Percentiles rank a stretch among this genome's conserved stretches.
Conservation (phyloP, 1,140 invertebrate species). For the Sarcophaga bullata region DNA sequence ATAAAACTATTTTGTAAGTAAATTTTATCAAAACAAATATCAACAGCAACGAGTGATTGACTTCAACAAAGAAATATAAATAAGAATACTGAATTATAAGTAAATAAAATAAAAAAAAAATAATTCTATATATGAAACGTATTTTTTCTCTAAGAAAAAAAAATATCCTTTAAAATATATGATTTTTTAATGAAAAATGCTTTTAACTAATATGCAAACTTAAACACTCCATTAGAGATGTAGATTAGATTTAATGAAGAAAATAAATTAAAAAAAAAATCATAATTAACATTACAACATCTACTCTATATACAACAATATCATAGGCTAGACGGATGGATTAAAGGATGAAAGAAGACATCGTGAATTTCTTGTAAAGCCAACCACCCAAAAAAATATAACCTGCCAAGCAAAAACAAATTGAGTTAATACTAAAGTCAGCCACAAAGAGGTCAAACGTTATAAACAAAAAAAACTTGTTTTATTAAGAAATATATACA, state of each 20-base stretch:
- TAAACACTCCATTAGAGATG: conserved; percentile 37
- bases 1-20: conserved; percentile 34
- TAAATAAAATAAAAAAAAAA: conserved; percentile 19
- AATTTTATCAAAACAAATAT: conserved; percentile 27
- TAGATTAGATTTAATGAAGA: conserved; percentile 7
- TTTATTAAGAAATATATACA: conserved; percentile 16
- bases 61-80: neutral
- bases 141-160: conserved; percentile 29
- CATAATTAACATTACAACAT: conserved; percentile 5
- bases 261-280: neutral
- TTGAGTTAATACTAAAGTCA: conserved; percentile 6
- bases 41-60: conserved; percentile 34
- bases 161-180: neutral
- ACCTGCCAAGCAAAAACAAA: conserved; percentile 25
- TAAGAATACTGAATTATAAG: conserved; percentile 4
- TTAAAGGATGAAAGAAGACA: conserved; percentile 7
- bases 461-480: conserved; percentile 1
- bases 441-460: conserved; percentile 19
- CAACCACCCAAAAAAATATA: conserved; percentile 1
- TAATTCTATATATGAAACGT: neutral
- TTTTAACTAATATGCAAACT: conserved; percentile 15
- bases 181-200: neutral
- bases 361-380: conserved; percentile 8
- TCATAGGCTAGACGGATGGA: neutral
- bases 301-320: conserved; percentile 23